Evolutionary conservation across 2,113 vertebrate genomes (phyloP).

Genomic region (Picathartes gymnocephalus): DNA sequence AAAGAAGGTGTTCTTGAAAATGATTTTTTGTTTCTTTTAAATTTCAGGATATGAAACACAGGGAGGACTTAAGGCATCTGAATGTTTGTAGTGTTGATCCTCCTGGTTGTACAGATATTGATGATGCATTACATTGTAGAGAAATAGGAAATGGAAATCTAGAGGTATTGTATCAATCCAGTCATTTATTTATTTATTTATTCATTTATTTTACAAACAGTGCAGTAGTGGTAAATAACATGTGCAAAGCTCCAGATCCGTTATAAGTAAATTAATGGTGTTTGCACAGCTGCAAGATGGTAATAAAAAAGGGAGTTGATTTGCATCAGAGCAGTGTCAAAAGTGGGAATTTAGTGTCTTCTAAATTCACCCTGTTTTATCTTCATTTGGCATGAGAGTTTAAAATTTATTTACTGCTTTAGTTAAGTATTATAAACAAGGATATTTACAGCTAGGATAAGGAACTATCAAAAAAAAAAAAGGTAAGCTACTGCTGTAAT

Average conservation of each 20-base stretch:
- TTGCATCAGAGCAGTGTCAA: not conserved
- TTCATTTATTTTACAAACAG: not conserved
- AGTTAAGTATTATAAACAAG: not conserved
- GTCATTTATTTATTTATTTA: not conserved
- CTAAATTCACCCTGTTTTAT: not conserved
- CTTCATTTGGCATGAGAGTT: not conserved
- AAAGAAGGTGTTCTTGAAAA: not conserved
- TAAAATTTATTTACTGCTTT: not conserved
- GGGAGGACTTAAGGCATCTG: constrained; percentile 86
- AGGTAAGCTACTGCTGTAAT: not conserved
- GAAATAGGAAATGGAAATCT: constrained; percentile 87
- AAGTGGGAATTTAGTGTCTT: not conserved
- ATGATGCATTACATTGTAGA: constrained; percentile 91
- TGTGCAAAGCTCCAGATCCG: not conserved
- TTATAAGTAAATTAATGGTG: not conserved
- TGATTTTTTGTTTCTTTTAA: not conserved
- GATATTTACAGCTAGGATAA: not conserved
- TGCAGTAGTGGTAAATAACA: not conserved
- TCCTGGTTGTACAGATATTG: constrained; percentile 97
- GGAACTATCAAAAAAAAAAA: not conserved
- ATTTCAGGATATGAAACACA: constrained; percentile 83
- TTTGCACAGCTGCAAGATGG: not conserved
- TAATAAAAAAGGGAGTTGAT: not conserved
- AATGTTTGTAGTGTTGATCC: constrained; percentile 95
- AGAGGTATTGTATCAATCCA: constrained; percentile 73